Percentiles rank a stretch among this genome's conserved stretches.
Evolutionary conservation across 2,888 invertebrate genomes (phyloP).

Genomic region (Microdon myrmicae): DNA sequence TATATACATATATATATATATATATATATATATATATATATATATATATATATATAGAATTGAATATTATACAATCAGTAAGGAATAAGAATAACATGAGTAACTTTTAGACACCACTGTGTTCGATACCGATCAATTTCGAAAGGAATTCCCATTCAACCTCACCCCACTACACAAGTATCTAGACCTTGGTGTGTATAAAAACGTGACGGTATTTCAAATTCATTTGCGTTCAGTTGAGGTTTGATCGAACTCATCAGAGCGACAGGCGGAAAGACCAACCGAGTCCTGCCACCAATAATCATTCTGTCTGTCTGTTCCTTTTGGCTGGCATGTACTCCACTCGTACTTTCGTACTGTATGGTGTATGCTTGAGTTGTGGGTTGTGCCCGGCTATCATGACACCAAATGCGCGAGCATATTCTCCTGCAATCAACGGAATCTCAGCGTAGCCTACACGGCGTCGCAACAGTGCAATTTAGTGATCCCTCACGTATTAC

Average conservation of each 20-base stretch:
- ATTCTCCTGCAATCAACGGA: not conserved
- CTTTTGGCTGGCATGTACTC: not conserved
- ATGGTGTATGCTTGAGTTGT: conserved; percentile 23
- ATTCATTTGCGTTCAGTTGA: conserved; percentile 49
- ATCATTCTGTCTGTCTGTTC: conserved; percentile 48
- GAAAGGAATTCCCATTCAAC: not conserved
- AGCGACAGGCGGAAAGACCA: conserved; percentile 30
- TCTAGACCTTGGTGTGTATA: conserved; percentile 22
- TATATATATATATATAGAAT: too few relatives aligned
- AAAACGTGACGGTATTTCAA: conserved; percentile 51
- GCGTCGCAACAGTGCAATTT: conserved; percentile 41
- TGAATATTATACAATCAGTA: too few relatives aligned
- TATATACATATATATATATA: too few relatives aligned
- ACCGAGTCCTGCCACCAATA: conserved; percentile 47
- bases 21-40: too few relatives aligned
- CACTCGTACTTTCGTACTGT: conserved; percentile 7
- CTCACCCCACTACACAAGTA: conserved; percentile 17
- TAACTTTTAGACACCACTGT: too few relatives aligned
- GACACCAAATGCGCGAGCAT: conserved; percentile 25
- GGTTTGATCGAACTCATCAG: conserved; percentile 51
- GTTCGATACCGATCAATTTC: too few relatives aligned
- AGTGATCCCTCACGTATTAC: conserved; percentile 50
- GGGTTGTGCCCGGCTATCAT: conserved; percentile 32
- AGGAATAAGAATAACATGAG: too few relatives aligned
- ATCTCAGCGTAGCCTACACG: not conserved